phyloP scores from a whole-genome alignment of 2,888 invertebrate species.

The Sericinus montela region DNA sequence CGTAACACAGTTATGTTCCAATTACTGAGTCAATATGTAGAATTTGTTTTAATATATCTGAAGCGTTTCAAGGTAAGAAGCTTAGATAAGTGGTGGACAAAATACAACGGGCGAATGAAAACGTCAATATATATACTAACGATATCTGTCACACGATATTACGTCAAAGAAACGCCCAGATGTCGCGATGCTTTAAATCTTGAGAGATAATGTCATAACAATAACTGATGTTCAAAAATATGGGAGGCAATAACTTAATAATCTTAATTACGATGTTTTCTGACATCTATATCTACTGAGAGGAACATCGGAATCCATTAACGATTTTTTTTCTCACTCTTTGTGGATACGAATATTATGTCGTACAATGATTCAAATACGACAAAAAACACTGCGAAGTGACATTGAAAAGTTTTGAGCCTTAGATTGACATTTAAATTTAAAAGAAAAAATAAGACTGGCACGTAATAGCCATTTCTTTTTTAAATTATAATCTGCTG shows the following conservation, averaged over 20 bases:
- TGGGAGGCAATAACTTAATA: slow-evolving; percentile 30
- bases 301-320: too few species aligned
- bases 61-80: slow-evolving; percentile 72
- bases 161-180: slow-evolving; percentile 77
- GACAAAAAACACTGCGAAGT: too few species aligned
- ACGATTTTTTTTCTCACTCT: too few species aligned
- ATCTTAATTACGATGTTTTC: slow-evolving; percentile 20
- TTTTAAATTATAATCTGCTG: too few species aligned
- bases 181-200: slow-evolving; percentile 67
- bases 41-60: slow-evolving; percentile 48
- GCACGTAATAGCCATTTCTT: too few species aligned
- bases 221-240: slow-evolving; percentile 49
- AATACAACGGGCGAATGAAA: slow-evolving; percentile 62
- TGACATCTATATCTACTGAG: too few species aligned
- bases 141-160: slow-evolving; percentile 69
- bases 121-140: slow-evolving; percentile 73
- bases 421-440: too few species aligned
- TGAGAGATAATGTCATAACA: slow-evolving; percentile 59
- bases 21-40: slow-evolving; percentile 40
- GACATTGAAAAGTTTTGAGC: too few species aligned
- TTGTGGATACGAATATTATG: too few species aligned
- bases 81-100: slow-evolving; percentile 72
- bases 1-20: slow-evolving; percentile 26
- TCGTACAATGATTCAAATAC: too few species aligned
- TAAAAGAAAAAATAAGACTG: too few species aligned